These are phyloP conservation scores for Echiichthys vipera DNA, from an alignment of 2,797 vertebrate genomes.

Conservation along the genomic window DNA sequence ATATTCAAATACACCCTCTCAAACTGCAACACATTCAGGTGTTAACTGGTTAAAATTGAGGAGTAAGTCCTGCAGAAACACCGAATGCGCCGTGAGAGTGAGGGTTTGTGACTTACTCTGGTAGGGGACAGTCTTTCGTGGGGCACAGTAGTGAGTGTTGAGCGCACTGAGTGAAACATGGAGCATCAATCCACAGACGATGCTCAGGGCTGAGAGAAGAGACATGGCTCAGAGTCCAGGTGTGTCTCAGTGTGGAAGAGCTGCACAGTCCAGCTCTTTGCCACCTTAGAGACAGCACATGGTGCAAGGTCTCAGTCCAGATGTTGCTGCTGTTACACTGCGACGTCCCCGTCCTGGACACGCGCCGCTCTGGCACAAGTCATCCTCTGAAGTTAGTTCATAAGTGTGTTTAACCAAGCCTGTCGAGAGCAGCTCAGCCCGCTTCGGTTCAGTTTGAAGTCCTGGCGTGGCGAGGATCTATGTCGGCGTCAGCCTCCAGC, in stretches of 20 bases:
- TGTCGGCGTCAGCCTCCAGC: constrained; percentile 79
- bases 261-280: constrained; percentile 59
- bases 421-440: neutral
- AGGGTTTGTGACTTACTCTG: constrained; percentile 71
- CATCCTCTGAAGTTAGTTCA: constrained; percentile 21
- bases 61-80: neutral
- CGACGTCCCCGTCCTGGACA: constrained; percentile 19
- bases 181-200: constrained; percentile 75
- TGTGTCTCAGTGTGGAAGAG: constrained; percentile 46
- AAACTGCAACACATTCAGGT: neutral
- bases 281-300: constrained; percentile 68
- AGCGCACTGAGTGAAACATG: constrained; percentile 47
- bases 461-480: constrained; percentile 46
- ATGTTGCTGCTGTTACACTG: constrained; percentile 12
- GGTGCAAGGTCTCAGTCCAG: constrained; percentile 44
- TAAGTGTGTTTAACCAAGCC: constrained; percentile 21
- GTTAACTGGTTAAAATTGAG: neutral
- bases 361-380: constrained; percentile 17
- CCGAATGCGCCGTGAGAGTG: neutral
- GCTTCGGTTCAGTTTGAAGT: constrained; percentile 11
- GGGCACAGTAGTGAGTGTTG: constrained; percentile 60
- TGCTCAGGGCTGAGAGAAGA: constrained; percentile 63
- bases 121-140: constrained; percentile 82
- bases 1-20: constrained; percentile 24
- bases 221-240: constrained; percentile 76